Evolutionary conservation across 2,888 invertebrate species (phyloP).

Genomic region (Lumbricus terrestris): DNA sequence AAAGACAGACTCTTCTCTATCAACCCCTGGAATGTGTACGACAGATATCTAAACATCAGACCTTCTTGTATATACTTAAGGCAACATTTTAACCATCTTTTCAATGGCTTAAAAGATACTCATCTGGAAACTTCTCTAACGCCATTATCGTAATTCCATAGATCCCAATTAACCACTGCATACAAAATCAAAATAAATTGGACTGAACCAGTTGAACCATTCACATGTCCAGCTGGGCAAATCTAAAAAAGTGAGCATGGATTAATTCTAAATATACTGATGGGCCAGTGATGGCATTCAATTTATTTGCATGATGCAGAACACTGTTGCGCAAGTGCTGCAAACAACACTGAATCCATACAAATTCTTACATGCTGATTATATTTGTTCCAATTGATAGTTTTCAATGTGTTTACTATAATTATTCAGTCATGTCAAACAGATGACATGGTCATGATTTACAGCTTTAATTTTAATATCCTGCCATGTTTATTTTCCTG

Average conservation of each 20-base stretch:
- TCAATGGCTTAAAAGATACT: not conserved
- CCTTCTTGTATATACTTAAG: not conserved
- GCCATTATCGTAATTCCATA: not conserved
- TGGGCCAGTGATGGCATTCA: too few relatives aligned
- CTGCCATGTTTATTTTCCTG: too few relatives aligned
- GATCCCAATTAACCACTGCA: not conserved
- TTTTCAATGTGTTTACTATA: not conserved
- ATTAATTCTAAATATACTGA: not conserved
- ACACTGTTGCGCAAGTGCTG: not conserved
- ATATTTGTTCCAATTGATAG: not conserved
- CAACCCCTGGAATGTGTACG: not conserved
- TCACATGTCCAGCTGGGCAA: not conserved
- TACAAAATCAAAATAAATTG: not conserved
- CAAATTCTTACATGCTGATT: not conserved
- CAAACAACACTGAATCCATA: not conserved
- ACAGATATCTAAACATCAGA: not conserved
- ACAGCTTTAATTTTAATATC: not conserved
- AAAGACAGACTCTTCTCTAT: not conserved
- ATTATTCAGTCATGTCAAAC: not conserved
- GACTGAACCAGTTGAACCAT: not conserved
- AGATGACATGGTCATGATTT: not conserved
- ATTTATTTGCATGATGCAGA: not conserved
- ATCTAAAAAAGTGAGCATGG: not conserved
- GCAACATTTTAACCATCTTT: not conserved
- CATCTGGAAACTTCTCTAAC: not conserved